Evolutionary conservation across 2,113 vertebrate species (phyloP), one percentile per base, ranked within the genome.

Genomic region (Podiceps cristatus): DNA sequence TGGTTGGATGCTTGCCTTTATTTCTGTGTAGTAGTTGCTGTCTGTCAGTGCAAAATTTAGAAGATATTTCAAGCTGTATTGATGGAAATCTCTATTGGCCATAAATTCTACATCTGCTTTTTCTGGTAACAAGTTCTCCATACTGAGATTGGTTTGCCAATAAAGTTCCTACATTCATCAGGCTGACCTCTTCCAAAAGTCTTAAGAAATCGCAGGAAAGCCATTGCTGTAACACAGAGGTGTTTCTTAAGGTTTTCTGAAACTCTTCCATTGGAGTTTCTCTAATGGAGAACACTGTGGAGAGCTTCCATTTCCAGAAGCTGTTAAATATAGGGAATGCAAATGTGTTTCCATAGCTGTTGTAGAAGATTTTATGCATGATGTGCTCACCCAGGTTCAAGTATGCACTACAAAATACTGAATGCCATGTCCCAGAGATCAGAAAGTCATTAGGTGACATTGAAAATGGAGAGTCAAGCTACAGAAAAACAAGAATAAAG

Each of bases 211-310:
- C 1, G 1, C 17, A 63, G 9, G 47, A 49, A 44, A 12, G 29
- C 40, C 0, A 0, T 76, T 67, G 35, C 28, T 64, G 3, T 52
- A 47, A 18, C 0, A 2, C 19, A 37, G 23, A 44, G 16, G 5
- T 17, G 8, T 53, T 83, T 72, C 33, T 55, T 7, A 28, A 56
- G 10, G 2, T 81, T 53, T 80, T 64, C 49, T 62, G 55, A 62
- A 77, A 60, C 11, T 28, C 25, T 71, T 88, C 47, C 33, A 3
- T 8, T 47, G 40, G 10, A 77, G 10, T 76, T 90, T 67, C 25
- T 75, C 19, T 35, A 29, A 11, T 55, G 80, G 47, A 63, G 22
- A 83, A 69, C 11, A 56, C 9, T 22, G 20, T 33, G 33, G 20
- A 82, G 60, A 56, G 24, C 53, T 82, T 88, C 33, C 10, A 16